phyloP scores from a whole-genome alignment of 2,797 vertebrate species.

The Nothura maculosa region DNA sequence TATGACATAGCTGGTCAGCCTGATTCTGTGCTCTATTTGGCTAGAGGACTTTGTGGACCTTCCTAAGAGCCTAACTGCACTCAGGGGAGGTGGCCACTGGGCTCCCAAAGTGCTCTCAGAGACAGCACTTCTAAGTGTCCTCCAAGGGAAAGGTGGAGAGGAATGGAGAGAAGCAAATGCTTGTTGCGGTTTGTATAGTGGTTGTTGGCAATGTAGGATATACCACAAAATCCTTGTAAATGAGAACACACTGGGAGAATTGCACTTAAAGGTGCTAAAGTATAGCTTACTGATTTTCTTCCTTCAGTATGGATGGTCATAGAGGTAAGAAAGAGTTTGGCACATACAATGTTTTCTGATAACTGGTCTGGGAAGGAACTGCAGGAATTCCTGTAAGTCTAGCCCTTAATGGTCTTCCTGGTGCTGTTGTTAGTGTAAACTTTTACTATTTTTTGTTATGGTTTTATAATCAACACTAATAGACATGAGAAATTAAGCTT shows the following conservation, averaged over 20 bases:
- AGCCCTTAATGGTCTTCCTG: slow-evolving; percentile 85
- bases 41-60: background rate
- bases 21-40: background rate
- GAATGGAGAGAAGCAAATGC: background rate
- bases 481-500: background rate
- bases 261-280: background rate
- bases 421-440: slow-evolving; percentile 79
- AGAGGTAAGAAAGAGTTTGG: background rate
- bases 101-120: background rate
- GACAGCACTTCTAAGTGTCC: background rate
- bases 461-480: background rate
- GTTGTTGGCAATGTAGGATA: background rate
- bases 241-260: background rate
- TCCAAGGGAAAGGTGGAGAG: background rate
- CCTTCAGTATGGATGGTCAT: background rate
- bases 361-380: slow-evolving; percentile 83
- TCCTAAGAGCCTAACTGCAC: background rate
- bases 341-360: background rate
- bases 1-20: background rate
- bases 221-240: background rate
- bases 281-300: background rate
- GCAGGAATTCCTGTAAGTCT: slow-evolving; percentile 86
- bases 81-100: background rate
- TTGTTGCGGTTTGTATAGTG: background rate
- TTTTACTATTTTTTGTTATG: background rate